Evolutionary conservation across 2,888 invertebrate species (phyloP), one percentile per base, ranked within the genome.

Genomic region (Gymnosoma rotundatum): DNA sequence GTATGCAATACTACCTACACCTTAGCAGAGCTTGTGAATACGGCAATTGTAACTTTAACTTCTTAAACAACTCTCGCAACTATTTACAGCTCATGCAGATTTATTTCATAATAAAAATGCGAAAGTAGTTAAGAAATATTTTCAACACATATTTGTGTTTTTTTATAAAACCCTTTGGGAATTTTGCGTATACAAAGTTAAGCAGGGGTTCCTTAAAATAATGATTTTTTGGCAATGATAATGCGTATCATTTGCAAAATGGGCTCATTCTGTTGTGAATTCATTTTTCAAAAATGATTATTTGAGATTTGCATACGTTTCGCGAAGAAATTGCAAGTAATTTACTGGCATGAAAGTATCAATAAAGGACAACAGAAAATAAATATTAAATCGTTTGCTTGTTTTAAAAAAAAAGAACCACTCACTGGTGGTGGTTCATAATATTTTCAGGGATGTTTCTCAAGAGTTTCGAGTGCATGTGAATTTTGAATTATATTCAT

Each of bases 291-390:
- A 78, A 81, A 83, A 70, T 63, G 69, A 75, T 74, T 76, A 81
- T 69, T 81, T 75, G 25, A 66, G 84, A 84, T 84, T 84, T 84
- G 81, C 84, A 84, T 84, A 84, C 78, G 76, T 79, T 82, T 76
- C 72, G 81, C 74, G 45, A 42, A 50, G 66, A 75, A 88, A 89
- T 88, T 88, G 87, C 88, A 87, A 89, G 90, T 89, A 89, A 90
- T 90, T 90, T 89, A 88, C 74, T 81, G 69, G 56, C 90, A 90
- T 87, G 52, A 60, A 50, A 88, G 88, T 88, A 89, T 87, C 89
- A 88, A 42, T 42, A 42, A 42, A 42, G 42, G 42, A 42, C 42
- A 42, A 42, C 42, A 4, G 56, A n/a, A 50, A 21, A 50, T 21
- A 9, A 32, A 38, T 48, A 48, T 48, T 7, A 48, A 48, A 48